A percentile compares a stretch with the other conserved stretches of the same genome.
Evolutionary conservation across 2,888 invertebrate genomes (phyloP).

Genomic region (Glaucopsyche alexis): DNA sequence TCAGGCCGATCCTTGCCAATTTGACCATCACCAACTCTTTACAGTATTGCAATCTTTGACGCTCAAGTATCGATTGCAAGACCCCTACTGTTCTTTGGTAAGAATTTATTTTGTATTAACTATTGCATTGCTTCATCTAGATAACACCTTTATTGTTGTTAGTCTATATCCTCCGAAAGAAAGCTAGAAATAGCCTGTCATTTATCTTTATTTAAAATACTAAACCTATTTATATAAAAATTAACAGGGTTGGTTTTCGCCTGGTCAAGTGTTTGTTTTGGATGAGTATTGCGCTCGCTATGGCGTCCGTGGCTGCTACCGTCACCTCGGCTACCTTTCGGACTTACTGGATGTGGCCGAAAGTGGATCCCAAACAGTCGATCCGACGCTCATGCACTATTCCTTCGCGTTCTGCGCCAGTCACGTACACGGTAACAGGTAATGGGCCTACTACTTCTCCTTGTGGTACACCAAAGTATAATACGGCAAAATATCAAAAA

Average conservation of each 20-base stretch:
- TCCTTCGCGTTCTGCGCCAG: constrained; percentile 99
- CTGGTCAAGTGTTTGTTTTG: constrained; percentile 98
- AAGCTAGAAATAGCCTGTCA: neutral
- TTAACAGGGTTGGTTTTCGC: constrained; percentile 98
- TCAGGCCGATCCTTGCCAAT: constrained; percentile 98
- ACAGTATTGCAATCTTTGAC: constrained; percentile 94
- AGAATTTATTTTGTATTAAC: constrained; percentile 41
- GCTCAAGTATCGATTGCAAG: constrained; percentile 96
- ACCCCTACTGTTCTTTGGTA: constrained; percentile 99
- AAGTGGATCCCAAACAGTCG: constrained; percentile 94
- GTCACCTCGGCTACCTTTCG: constrained; percentile 97
- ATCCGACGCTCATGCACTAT: constrained; percentile 99
- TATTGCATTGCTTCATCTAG: neutral
- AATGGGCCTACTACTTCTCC: constrained; percentile 41
- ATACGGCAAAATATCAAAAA: neutral
- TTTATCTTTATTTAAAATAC: neutral
- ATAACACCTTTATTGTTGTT: no score
- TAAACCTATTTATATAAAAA: neutral
- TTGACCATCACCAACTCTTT: constrained; percentile 96
- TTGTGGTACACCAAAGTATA: neutral
- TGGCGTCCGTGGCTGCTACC: constrained; percentile 97
- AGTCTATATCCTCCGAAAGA: no score
- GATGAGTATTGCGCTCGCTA: constrained; percentile 99
- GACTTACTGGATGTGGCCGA: constrained; percentile 97
- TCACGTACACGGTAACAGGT: constrained; percentile 99